Evolutionary conservation across 2,888 invertebrate species (phyloP).

Genomic region (Euplagia quadripunctaria): DNA sequence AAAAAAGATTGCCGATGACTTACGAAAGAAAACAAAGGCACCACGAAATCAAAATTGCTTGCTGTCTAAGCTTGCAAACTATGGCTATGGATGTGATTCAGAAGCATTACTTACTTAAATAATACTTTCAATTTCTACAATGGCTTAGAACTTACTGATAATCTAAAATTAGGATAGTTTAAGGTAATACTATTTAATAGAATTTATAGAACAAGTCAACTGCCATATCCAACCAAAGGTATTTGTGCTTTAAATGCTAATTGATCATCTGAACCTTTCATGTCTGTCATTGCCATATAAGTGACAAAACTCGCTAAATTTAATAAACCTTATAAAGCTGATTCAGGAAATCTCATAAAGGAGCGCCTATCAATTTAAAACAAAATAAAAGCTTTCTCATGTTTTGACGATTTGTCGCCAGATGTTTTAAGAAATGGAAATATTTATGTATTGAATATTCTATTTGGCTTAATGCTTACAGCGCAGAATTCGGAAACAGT

Average conservation of each 20-base stretch:
- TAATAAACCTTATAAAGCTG: constrained; percentile 25
- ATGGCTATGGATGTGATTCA: too few relatives aligned
- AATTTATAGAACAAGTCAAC: too few relatives aligned
- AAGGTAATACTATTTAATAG: too few relatives aligned
- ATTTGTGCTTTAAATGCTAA: background rate
- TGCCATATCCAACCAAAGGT: background rate
- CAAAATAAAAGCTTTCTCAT: constrained; percentile 48
- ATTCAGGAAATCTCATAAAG: constrained; percentile 23
- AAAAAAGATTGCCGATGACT: too few relatives aligned
- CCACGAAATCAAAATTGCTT: too few relatives aligned
- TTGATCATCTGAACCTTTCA: background rate
- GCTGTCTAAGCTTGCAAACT: too few relatives aligned
- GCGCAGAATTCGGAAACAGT: background rate
- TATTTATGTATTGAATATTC: constrained; percentile 47
- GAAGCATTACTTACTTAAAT: too few relatives aligned
- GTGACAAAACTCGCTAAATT: constrained; percentile 14
- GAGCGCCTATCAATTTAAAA: constrained; percentile 42
- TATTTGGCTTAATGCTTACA: constrained; percentile 27
- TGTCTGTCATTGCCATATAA: constrained; percentile 10
- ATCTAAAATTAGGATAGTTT: too few relatives aligned
- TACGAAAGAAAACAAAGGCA: too few relatives aligned
- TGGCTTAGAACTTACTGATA: too few relatives aligned
- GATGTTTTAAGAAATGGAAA: constrained; percentile 41
- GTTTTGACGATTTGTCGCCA: constrained; percentile 37
- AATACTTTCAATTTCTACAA: too few relatives aligned